Evolutionary conservation across 2,797 vertebrate genomes (phyloP).

Genomic region (Chaenodraco wilsoni): DNA sequence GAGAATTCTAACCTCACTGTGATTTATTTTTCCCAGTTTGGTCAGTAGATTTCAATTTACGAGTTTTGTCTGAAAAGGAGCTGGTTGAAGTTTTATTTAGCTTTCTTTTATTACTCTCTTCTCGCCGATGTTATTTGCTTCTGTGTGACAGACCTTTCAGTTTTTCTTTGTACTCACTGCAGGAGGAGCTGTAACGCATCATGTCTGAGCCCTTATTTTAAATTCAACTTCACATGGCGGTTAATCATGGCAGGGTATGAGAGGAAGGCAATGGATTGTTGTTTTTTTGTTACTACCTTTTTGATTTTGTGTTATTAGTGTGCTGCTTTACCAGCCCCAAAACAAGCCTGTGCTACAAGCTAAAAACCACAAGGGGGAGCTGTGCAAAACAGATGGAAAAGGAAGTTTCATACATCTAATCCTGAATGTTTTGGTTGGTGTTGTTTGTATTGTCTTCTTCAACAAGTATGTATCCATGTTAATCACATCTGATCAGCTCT

Average conservation of each 20-base stretch:
- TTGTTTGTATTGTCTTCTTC: slow-evolving; percentile 68
- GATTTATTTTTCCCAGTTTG: neutral
- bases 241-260: slow-evolving; percentile 24
- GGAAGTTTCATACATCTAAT: slow-evolving; percentile 56
- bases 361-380: slow-evolving; percentile 73
- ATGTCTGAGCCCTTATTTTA: slow-evolving; percentile 14
- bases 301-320: slow-evolving; percentile 31
- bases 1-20: slow-evolving; percentile 5
- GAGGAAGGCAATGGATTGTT: slow-evolving; percentile 10
- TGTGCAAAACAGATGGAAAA: slow-evolving; percentile 61
- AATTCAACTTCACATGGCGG: slow-evolving; percentile 18
- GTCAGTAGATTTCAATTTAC: slow-evolving; percentile 13
- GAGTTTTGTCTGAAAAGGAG: slow-evolving; percentile 13
- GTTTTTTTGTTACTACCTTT: slow-evolving; percentile 16
- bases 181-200: slow-evolving; percentile 10
- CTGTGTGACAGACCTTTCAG: slow-evolving; percentile 30
- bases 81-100: neutral
- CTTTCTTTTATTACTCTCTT: slow-evolving; percentile 13
- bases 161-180: slow-evolving; percentile 26
- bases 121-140: slow-evolving; percentile 12
- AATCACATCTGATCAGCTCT: slow-evolving; percentile 64
- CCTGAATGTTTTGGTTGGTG: slow-evolving; percentile 65
- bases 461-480: slow-evolving; percentile 62
- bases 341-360: slow-evolving; percentile 47
- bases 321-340: slow-evolving; percentile 42